These are phyloP conservation scores for Pangasianodon hypophthalmus DNA, from an alignment of 2,113 vertebrate species.

Conservation along the genomic window DNA sequence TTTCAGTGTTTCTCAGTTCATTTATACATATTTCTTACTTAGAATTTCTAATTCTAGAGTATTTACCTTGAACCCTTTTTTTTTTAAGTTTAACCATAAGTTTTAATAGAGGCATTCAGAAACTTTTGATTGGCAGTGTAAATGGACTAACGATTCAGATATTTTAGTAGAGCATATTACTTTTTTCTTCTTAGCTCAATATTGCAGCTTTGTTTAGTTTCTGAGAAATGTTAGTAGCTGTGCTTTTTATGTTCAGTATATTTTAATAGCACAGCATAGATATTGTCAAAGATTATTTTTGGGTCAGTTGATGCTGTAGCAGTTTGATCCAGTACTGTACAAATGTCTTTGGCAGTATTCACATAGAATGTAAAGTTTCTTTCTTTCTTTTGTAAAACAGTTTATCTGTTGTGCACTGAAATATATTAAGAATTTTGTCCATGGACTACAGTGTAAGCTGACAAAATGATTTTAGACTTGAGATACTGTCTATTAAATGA, in stretches of 20 bases:
- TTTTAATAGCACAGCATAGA: slow-evolving; percentile 80
- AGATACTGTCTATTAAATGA: slow-evolving; percentile 79
- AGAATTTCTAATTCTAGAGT: background rate
- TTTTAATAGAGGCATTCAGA: background rate
- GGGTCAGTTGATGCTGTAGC: slow-evolving; percentile 62
- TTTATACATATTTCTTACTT: background rate
- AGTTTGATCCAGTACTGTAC: slow-evolving; percentile 60
- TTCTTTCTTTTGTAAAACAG: slow-evolving; percentile 74
- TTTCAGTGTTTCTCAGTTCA: background rate
- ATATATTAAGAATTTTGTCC: slow-evolving; percentile 74
- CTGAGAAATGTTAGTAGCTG: slow-evolving; percentile 73
- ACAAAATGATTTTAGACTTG: slow-evolving; percentile 78
- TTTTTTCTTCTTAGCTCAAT: slow-evolving; percentile 74
- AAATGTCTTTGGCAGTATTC: slow-evolving; percentile 67
- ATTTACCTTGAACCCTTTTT: background rate
- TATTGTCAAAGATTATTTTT: slow-evolving; percentile 67
- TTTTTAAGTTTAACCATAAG: background rate
- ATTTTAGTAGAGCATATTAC: slow-evolving; percentile 84
- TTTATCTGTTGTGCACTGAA: slow-evolving; percentile 80
- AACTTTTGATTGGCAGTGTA: slow-evolving; percentile 34
- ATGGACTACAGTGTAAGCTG: slow-evolving; percentile 75
- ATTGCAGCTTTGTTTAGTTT: slow-evolving; percentile 81
- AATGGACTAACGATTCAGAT: slow-evolving; percentile 74
- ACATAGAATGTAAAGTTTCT: slow-evolving; percentile 64
- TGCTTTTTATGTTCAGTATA: slow-evolving; percentile 77